These are phyloP conservation scores for Drosophila quadrilineata DNA, from an alignment of 1,140 invertebrate species.

Conservation along the genomic window DNA sequence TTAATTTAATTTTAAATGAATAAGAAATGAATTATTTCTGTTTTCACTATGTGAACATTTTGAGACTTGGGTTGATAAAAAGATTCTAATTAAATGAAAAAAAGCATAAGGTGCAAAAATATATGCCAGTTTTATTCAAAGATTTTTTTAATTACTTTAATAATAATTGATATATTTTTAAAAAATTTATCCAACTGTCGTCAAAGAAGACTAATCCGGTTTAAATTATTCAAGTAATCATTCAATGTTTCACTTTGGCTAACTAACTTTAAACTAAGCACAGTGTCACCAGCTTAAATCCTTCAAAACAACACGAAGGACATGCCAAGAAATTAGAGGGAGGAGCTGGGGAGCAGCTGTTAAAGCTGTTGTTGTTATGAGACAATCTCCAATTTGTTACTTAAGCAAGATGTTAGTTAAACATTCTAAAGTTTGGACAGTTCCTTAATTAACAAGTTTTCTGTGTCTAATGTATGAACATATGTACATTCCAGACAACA, in stretches of 20 bases:
- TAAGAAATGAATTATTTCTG: too few relatives aligned
- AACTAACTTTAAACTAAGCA: slow-evolving; percentile 18
- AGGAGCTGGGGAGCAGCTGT: too few relatives aligned
- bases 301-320: neutral
- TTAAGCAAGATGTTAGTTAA: slow-evolving; percentile 12
- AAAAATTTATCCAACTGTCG: neutral
- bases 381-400: slow-evolving; percentile 3
- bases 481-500: slow-evolving; percentile 23
- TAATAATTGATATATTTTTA: too few relatives aligned
- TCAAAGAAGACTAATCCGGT: neutral
- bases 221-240: slow-evolving; percentile 6
- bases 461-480: slow-evolving; percentile 18
- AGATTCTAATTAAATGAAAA: too few relatives aligned
- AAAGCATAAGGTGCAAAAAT: too few relatives aligned
- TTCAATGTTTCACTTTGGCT: neutral
- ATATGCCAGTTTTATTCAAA: too few relatives aligned
- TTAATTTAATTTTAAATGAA: too few relatives aligned
- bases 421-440: slow-evolving; percentile 47
- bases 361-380: too few relatives aligned
- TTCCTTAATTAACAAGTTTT: slow-evolving; percentile 67
- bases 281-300: neutral
- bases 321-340: too few relatives aligned
- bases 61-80: too few relatives aligned
- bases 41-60: too few relatives aligned
- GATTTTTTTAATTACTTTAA: too few relatives aligned